Base-by-base conservation (phyloP, 2,888 invertebrate species). In the Drepana falcataria region DNA sequence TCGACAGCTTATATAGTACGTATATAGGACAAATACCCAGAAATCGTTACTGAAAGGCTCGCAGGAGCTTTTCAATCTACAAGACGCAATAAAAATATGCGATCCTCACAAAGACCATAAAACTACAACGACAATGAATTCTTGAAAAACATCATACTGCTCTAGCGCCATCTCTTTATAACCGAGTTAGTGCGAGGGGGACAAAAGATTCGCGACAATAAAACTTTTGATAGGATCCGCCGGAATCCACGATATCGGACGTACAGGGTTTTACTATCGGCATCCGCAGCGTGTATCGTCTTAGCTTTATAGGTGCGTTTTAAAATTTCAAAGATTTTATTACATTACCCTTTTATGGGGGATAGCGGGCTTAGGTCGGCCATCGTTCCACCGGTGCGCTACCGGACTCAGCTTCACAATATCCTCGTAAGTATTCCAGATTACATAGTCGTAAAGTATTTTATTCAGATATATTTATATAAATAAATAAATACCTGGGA, bases 61-160 rank as follows among this genome's bases (percentile, higher is more conserved):
- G 70, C 66, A 61, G 69, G 60, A 79, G 77, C 81, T 81, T 85
- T 84, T 85, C 85, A 86, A 87, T 85, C 79, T 79, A 73, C 74
- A 69, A 80, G 80, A 85, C 73, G 85, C 83, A 88, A 86, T 90
- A 90, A 90, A 90, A 89, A 89, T 90, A 90, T 91, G 87, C 83
- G 77, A 86, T 78, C 78, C 79, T 81, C 78, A 74, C 78, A 73
- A 79, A 75, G 75, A 73, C 70, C 85, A 85, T 89, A 90, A 91
- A 91, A 88, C 83, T 83, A 76, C 77, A 77, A 85, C 86, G 87
- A 88, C 90, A 87, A 88, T 91, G 90, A 89, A 90, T 91, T 87
- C 80, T 84, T 85, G 87, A 85, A 89, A 89, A 88, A 87, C 87
- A 87, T 86, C 83, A 85, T 85, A 76, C 79, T 70, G 70, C 68